Percentiles rank a stretch among this genome's conserved stretches.
Conservation (phyloP, 2,888 invertebrate genomes). For the Philopedon plagiatum region DNA sequence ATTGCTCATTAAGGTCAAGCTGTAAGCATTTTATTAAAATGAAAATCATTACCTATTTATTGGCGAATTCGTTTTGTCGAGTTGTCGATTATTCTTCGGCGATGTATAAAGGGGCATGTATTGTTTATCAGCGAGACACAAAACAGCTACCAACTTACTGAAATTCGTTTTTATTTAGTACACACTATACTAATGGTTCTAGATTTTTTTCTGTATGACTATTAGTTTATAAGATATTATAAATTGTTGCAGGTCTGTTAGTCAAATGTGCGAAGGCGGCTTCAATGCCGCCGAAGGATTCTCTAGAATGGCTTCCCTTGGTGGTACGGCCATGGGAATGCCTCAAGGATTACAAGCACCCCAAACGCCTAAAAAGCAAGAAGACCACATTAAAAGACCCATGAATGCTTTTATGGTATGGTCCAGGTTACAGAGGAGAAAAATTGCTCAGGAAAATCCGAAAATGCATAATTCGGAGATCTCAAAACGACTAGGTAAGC, state of each 20-base stretch:
- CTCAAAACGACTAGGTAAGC: constrained; percentile 90
- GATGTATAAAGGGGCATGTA: too few relatives aligned
- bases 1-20: too few relatives aligned
- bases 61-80: too few relatives aligned
- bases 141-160: too few relatives aligned
- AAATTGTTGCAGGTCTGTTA: constrained; percentile 77
- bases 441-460: constrained; percentile 97
- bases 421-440: constrained; percentile 92
- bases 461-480: constrained; percentile 99
- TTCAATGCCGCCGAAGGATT: constrained; percentile 76
- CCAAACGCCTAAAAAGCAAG: constrained; percentile 76
- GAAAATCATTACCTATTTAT: too few relatives aligned
- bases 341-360: constrained; percentile 72
- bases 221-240: not conserved
- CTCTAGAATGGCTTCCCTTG: constrained; percentile 72
- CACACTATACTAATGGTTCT: too few relatives aligned
- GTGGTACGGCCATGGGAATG: constrained; percentile 73
- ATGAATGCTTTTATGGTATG: constrained; percentile 99
- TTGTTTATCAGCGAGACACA: too few relatives aligned
- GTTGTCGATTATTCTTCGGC: too few relatives aligned
- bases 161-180: too few relatives aligned
- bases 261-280: constrained; percentile 80
- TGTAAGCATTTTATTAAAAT: too few relatives aligned
- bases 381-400: constrained; percentile 94
- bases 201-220: too few relatives aligned